A percentile compares a stretch with the other conserved stretches of the same genome.
Evolutionary conservation across 2,797 vertebrate species (phyloP).

Genomic region (Micrastur ruficollis): DNA sequence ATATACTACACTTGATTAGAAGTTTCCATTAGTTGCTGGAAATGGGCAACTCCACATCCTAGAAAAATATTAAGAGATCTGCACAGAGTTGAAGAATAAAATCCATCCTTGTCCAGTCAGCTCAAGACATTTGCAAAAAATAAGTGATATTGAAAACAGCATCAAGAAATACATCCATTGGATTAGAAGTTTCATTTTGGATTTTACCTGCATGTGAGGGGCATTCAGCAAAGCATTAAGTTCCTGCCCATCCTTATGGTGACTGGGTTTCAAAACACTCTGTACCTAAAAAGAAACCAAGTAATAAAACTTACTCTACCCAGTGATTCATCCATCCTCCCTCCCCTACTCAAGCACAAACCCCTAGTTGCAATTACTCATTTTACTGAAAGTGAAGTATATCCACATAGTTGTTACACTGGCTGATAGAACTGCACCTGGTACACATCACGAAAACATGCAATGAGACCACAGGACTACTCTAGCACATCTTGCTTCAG

Average conservation of each 20-base stretch:
- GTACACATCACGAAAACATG: background rate
- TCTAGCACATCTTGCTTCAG: background rate
- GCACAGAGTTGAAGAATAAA: background rate
- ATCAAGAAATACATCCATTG: background rate
- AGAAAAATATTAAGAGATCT: background rate
- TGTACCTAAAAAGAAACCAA: constrained; percentile 81
- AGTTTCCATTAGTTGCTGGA: background rate
- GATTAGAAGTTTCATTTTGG: background rate
- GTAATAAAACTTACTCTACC: background rate
- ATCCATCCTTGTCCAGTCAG: background rate
- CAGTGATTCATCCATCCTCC: background rate
- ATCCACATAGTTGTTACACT: background rate
- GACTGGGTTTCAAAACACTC: constrained; percentile 82
- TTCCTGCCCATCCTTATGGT: constrained; percentile 93
- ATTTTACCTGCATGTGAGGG: constrained; percentile 88
- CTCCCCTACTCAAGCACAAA: background rate
- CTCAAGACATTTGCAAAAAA: background rate
- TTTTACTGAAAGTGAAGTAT: background rate
- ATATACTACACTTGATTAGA: background rate
- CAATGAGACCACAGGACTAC: background rate
- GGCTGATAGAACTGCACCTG: background rate
- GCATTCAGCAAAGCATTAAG: constrained; percentile 86
- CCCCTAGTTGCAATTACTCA: background rate
- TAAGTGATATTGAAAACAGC: background rate
- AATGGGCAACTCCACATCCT: background rate